Conservation (phyloP, 1,140 invertebrate species). For the Atta texana region DNA sequence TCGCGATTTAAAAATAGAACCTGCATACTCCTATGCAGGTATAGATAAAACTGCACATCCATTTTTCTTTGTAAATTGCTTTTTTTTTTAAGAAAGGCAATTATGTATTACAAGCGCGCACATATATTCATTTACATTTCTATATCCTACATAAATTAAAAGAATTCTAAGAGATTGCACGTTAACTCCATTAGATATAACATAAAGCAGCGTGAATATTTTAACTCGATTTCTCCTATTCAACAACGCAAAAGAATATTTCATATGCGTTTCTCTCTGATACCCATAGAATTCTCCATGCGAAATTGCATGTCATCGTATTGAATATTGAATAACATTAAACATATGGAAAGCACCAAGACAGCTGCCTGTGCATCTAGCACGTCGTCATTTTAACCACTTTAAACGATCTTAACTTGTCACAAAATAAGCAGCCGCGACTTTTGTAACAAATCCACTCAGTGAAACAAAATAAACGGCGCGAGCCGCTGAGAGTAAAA, state of each 20-base stretch:
- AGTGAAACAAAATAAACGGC: slow-evolving; percentile 9
- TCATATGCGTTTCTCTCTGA: neutral
- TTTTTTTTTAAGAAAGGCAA: neutral
- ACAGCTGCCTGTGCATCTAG: neutral
- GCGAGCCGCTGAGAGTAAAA: neutral
- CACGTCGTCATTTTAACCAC: neutral
- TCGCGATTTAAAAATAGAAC: neutral
- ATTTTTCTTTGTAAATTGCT: neutral
- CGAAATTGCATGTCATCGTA: slow-evolving; percentile 23
- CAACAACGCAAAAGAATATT: neutral
- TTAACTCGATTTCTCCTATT: slow-evolving; percentile 25
- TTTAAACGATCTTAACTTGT: slow-evolving; percentile 17
- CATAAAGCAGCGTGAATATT: neutral
- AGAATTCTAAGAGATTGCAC: neutral
- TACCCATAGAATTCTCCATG: neutral
- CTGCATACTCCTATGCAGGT: neutral
- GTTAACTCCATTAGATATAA: slow-evolving; percentile 17
- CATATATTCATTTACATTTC: neutral
- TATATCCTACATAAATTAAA: neutral
- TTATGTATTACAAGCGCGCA: neutral
- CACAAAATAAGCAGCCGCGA: slow-evolving; percentile 2
- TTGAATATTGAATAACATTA: slow-evolving; percentile 47
- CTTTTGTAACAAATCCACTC: slow-evolving; percentile 44
- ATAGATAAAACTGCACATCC: neutral
- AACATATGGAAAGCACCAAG: slow-evolving; percentile 15